These are phyloP conservation scores for Cotesia glomerata DNA, from an alignment of 1,140 invertebrate genomes.

Conservation along the genomic window DNA sequence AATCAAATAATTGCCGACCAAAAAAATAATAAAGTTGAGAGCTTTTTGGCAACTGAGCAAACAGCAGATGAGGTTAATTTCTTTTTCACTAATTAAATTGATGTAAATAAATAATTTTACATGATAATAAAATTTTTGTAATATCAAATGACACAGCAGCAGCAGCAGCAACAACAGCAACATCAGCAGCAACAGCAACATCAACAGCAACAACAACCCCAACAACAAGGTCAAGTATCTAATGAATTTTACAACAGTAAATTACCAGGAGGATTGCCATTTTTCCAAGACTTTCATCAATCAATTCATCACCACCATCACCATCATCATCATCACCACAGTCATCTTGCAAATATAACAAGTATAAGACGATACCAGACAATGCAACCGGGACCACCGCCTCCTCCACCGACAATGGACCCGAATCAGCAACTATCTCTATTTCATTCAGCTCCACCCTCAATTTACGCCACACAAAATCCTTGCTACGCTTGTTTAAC, in stretches of 20 bases:
- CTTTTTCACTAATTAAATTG: too few relatives aligned
- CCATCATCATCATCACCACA: conserved; percentile 25
- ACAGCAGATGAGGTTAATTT: conserved; percentile 52
- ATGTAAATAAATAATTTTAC: too few relatives aligned
- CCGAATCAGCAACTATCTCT: conserved; percentile 49
- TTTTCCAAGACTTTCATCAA: conserved; percentile 51
- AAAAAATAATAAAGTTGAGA: conserved; percentile 49
- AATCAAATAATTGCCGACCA: conserved; percentile 56
- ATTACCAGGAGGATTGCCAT: conserved; percentile 49
- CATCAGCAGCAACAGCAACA: too few relatives aligned
- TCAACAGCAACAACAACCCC: too few relatives aligned
- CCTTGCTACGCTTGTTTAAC: conserved; percentile 56
- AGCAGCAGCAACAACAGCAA: too few relatives aligned
- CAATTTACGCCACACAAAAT: conserved; percentile 53
- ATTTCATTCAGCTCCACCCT: conserved; percentile 52
- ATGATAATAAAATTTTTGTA: too few relatives aligned
- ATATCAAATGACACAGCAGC: conserved; percentile 32
- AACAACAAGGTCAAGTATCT: conserved; percentile 27
- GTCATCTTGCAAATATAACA: conserved; percentile 45
- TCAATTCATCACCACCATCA: conserved; percentile 53
- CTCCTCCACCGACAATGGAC: conserved; percentile 41
- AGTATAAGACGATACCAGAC: conserved; percentile 58
- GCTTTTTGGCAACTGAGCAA: conserved; percentile 40
- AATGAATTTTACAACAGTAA: conserved; percentile 46
- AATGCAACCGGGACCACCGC: conserved; percentile 35